Evolutionary conservation across 1,140 invertebrate genomes (phyloP).

Genomic region (Drosophila bifasciata): DNA sequence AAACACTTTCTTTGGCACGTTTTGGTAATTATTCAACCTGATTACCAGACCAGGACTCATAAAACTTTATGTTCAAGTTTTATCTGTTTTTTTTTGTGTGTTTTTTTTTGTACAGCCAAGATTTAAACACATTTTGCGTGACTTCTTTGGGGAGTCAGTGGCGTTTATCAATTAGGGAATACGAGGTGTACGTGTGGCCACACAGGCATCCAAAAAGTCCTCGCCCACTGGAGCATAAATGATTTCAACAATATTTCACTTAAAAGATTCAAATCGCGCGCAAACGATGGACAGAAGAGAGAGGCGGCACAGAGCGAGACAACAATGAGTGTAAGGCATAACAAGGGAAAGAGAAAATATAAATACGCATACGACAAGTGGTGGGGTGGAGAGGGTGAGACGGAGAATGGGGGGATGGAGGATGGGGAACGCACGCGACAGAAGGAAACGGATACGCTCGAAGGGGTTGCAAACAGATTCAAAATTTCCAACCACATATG

Average conservation of each 20-base stretch:
- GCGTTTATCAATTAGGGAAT: conserved; percentile 66
- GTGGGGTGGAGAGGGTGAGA: not conserved
- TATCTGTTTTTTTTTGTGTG: conserved; percentile 62
- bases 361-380: conserved; percentile 79
- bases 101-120: conserved; percentile 57
- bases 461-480: conserved; percentile 83
- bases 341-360: conserved; percentile 67
- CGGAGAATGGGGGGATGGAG: not conserved
- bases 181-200: conserved; percentile 46
- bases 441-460: conserved; percentile 82
- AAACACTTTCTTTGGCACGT: conserved; percentile 45
- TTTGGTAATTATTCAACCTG: conserved; percentile 76
- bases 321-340: conserved; percentile 58
- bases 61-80: conserved; percentile 68
- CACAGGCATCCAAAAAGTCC: conserved; percentile 17
- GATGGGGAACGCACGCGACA: conserved; percentile 71
- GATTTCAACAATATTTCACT: conserved; percentile 82
- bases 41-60: conserved; percentile 55
- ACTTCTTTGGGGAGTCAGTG: conserved; percentile 34
- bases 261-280: conserved; percentile 83
- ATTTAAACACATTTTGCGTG: conserved; percentile 71
- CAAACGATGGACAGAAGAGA: conserved; percentile 30
- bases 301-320: conserved; percentile 31
- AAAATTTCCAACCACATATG: conserved; percentile 83
- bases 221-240: conserved; percentile 70